Base-by-base conservation (phyloP, 2,797 vertebrate genomes). In the Pantherophis vulpinus region DNA sequence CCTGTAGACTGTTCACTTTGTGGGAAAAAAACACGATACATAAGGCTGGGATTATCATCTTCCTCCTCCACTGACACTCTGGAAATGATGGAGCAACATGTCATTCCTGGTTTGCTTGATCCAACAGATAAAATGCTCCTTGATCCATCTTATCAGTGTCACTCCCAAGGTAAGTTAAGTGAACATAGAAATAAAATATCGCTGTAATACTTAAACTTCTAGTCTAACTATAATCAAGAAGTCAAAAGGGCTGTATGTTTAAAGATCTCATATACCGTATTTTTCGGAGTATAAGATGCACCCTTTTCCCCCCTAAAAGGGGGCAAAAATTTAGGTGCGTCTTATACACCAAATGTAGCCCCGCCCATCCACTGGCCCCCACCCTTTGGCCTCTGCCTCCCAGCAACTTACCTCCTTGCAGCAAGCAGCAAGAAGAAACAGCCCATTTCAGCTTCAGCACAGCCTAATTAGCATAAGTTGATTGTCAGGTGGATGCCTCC, bases 1-100 rank as follows among this genome's bases (percentile, higher is more conserved):
- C 99, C 98, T 0, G 92, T 97, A n/a, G 97, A 97, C 90, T 98
- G 97, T 94, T 74, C 94, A 95, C 93, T 99, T 96, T 97, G 97
- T 87, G 96, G 98, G 18, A 96, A 97, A 95, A 97, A 95, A 93
- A 95, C 96, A 91, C 96, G 97, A 93, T 95, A 95, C n/a, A 95
- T 97, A 27, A 95, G 88, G 23, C 93, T 97, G 0, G 96, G 97
- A 89, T 93, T 98, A 54, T 98, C 97, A 79, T 96, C 98, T 2
- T 97, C 96, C 93, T 97, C 97, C 12, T 97, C 97, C 83, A 94
- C 95, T 83, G 94, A 95, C 13, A 96, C 93, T 42, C 23, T 91
- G 91, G 96, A 97, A 93, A 95, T 96, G 90, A 95, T 5, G 47
- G 97, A 97, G 91, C 93, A 96, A 12, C 66, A 70, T 14, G 91